These are phyloP conservation scores for Atlantisia rogersi DNA, from an alignment of 2,113 vertebrate genomes.

Conservation along the genomic window DNA sequence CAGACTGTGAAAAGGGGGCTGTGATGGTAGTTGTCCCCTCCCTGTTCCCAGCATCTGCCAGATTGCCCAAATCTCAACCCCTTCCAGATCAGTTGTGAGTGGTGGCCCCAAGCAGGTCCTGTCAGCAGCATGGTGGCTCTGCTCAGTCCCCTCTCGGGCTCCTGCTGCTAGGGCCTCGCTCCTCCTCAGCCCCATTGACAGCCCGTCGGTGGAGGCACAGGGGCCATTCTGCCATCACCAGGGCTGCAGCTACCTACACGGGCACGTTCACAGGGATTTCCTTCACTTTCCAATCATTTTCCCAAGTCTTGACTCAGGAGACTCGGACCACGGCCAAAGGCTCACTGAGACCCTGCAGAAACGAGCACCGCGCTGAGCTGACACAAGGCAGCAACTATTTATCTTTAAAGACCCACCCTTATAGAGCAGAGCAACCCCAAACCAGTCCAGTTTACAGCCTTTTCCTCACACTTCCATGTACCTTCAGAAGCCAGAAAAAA, in stretches of 20 bases:
- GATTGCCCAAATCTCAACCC: neutral
- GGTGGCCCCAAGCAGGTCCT: neutral
- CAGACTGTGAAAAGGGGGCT: neutral
- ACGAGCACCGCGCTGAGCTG: neutral
- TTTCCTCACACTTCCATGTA: neutral
- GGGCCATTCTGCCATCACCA: rapidly evolving
- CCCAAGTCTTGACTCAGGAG: neutral
- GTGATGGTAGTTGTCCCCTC: no score
- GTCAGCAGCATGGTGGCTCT: rapidly evolving
- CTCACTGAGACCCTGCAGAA: neutral
- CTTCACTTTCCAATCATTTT: neutral
- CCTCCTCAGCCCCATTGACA: neutral
- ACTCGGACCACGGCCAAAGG: neutral
- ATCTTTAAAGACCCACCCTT: neutral
- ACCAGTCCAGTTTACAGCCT: neutral
- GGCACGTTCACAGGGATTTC: neutral
- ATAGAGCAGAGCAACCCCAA: neutral
- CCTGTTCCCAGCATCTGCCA: neutral
- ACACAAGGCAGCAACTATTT: neutral
- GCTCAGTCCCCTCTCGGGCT: neutral
- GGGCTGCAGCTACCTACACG: neutral
- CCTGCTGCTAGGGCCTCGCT: rapidly evolving
- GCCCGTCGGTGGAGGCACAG: neutral
- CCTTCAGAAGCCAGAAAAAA: neutral
- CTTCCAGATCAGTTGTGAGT: neutral